These are phyloP conservation scores for Poeciliopsis occidentalis DNA, from an alignment of 2,113 vertebrate genomes.

Conservation along the genomic window DNA sequence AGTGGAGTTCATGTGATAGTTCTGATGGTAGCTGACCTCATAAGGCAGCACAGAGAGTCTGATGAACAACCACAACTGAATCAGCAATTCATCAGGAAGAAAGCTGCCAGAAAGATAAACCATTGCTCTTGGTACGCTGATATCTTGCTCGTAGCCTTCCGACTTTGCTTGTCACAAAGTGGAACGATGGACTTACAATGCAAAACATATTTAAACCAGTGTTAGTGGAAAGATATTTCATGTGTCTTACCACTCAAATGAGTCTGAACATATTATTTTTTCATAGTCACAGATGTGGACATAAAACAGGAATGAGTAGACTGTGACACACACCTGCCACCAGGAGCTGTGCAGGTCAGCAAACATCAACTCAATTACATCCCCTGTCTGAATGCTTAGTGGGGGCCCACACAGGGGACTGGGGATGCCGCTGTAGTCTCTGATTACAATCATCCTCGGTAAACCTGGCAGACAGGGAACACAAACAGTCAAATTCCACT, in stretches of 20 bases:
- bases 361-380: slow-evolving; percentile 88
- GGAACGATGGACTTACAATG: neutral
- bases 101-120: neutral
- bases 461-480: slow-evolving; percentile 79
- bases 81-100: slow-evolving; percentile 18
- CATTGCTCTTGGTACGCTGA: slow-evolving; percentile 2
- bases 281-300: slow-evolving; percentile 56
- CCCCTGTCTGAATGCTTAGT: slow-evolving; percentile 85
- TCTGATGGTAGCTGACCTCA: slow-evolving; percentile 49
- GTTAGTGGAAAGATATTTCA: slow-evolving; percentile 32
- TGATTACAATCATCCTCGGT: slow-evolving; percentile 92
- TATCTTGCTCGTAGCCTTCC: neutral
- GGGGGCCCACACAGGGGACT: slow-evolving; percentile 83
- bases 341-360: slow-evolving; percentile 91
- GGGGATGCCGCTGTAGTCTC: slow-evolving; percentile 86
- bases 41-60: slow-evolving; percentile 21
- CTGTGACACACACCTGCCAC: slow-evolving; percentile 89
- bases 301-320: slow-evolving; percentile 42
- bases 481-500: slow-evolving; percentile 17
- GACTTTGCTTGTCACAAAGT: neutral
- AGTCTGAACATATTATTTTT: slow-evolving; percentile 43
- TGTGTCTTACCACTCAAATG: slow-evolving; percentile 20
- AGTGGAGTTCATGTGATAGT: slow-evolving; percentile 27
- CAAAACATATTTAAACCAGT: slow-evolving; percentile 17
- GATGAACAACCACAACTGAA: slow-evolving; percentile 10